Evolutionary conservation across 2,113 vertebrate species (phyloP).

Genomic region (Chascanopsetta lugubris): DNA sequence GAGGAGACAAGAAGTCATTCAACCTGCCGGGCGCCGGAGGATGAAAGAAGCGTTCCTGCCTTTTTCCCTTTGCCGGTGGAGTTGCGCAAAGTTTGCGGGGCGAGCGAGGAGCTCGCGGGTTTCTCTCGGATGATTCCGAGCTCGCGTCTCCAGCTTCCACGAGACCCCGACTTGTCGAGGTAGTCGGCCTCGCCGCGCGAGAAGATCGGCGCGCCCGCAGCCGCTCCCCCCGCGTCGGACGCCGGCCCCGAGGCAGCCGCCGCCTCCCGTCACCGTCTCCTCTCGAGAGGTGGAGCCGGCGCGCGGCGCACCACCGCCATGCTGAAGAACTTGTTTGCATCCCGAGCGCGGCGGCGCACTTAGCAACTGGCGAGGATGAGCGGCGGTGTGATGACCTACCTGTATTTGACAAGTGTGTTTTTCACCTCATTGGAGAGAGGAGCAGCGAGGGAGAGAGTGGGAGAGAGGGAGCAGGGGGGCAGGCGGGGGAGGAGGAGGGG

Average conservation of each 20-base stretch:
- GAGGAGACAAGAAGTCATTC: slow-evolving; percentile 18
- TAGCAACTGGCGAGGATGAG: slow-evolving; percentile 73
- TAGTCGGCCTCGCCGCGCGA: too few relatives aligned
- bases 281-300: slow-evolving; percentile 11
- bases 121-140: slow-evolving; percentile 8
- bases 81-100: slow-evolving; percentile 48
- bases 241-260: slow-evolving; percentile 57
- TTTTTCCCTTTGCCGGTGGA: slow-evolving; percentile 10
- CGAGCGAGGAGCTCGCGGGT: slow-evolving; percentile 9
- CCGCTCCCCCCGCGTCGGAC: slow-evolving; percentile 47
- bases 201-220: too few relatives aligned
- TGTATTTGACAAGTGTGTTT: slow-evolving; percentile 76
- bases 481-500: slow-evolving; percentile 55
- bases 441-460: slow-evolving; percentile 47
- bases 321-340: slow-evolving; percentile 51
- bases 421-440: slow-evolving; percentile 77
- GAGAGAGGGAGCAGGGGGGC: slow-evolving; percentile 54
- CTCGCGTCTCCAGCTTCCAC: slow-evolving; percentile 24
- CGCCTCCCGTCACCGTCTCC: slow-evolving; percentile 21
- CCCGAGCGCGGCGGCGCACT: slow-evolving; percentile 54
- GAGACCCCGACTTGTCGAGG: too few relatives aligned
- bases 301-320: slow-evolving; percentile 2
- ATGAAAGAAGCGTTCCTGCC: neutral
- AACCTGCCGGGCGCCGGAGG: slow-evolving; percentile 28
- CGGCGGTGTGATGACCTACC: slow-evolving; percentile 63